phyloP scores from a whole-genome alignment of 1,140 invertebrate species.

The Atopsyche davidsoni region DNA sequence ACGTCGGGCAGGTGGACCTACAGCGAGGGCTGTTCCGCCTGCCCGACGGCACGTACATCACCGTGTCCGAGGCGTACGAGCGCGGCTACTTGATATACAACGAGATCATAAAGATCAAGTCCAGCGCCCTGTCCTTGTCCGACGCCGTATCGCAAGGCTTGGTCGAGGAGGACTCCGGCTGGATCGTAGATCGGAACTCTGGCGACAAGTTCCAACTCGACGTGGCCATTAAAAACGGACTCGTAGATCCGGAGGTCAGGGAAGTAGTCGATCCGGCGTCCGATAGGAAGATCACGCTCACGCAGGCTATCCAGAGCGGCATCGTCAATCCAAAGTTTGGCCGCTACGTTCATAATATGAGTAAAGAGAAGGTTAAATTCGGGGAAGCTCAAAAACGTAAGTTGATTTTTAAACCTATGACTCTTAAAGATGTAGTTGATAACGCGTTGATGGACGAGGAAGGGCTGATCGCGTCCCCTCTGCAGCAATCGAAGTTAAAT shows the following conservation, averaged over 20 bases:
- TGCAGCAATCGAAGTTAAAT: constrained; percentile 65
- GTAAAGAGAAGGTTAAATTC: constrained; percentile 68
- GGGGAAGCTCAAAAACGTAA: constrained; percentile 72
- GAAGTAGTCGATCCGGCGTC: constrained; percentile 76
- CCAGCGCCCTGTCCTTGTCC: constrained; percentile 66
- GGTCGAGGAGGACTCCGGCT: constrained; percentile 65
- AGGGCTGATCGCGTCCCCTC: constrained; percentile 72
- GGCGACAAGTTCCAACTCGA: constrained; percentile 74
- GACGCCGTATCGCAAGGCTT: constrained; percentile 78
- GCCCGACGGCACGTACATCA: constrained; percentile 62
- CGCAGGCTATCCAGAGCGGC: constrained; percentile 68
- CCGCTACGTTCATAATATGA: constrained; percentile 68
- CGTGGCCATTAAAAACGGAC: constrained; percentile 68
- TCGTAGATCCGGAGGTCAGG: constrained; percentile 67
- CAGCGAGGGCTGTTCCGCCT: constrained; percentile 64
- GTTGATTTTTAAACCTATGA: constrained; percentile 81
- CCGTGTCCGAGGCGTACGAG: constrained; percentile 74
- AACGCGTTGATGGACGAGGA: constrained; percentile 72
- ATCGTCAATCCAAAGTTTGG: constrained; percentile 73
- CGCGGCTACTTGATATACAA: constrained; percentile 64
- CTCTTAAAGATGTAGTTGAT: constrained; percentile 81
- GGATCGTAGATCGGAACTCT: constrained; percentile 75
- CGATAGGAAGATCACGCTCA: constrained; percentile 73
- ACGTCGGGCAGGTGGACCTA: constrained; percentile 71
- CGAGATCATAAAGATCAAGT: constrained; percentile 67